phyloP scores from a whole-genome alignment of 2,113 vertebrate genomes.

The Scophthalmus maximus region DNA sequence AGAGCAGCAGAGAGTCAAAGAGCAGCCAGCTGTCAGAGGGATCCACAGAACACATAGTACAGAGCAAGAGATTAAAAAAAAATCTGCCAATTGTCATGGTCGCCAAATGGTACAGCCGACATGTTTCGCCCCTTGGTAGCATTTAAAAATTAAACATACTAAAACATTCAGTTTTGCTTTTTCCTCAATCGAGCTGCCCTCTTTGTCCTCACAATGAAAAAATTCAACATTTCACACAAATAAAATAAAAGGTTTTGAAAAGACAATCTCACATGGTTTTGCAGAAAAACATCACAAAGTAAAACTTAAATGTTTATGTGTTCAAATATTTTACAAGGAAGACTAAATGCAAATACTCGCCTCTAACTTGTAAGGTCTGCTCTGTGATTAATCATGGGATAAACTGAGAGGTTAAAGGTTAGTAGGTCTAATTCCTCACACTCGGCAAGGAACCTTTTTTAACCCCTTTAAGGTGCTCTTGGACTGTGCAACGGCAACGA shows the following conservation, averaged over 20 bases:
- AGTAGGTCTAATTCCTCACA: neutral
- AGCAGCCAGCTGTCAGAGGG: conserved; percentile 35
- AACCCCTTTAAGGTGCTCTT: neutral
- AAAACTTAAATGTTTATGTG: too few species aligned
- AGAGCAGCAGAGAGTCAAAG: conserved; percentile 78
- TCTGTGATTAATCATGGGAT: neutral
- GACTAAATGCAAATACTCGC: neutral
- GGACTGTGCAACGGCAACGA: neutral
- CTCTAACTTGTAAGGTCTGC: neutral
- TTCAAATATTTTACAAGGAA: too few species aligned
- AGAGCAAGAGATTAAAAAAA: conserved; percentile 46
- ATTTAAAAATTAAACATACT: conserved; percentile 30
- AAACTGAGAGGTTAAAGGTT: conserved; percentile 2
- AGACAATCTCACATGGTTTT: neutral
- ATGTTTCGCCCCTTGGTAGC: conserved; percentile 18
- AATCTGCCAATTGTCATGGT: conserved; percentile 51
- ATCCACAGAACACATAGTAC: conserved; percentile 42
- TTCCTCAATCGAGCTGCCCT: neutral
- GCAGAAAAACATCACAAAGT: too few species aligned
- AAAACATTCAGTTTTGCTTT: neutral
- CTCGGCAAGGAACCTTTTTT: neutral
- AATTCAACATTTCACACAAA: neutral
- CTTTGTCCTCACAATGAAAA: neutral
- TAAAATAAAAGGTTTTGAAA: neutral
- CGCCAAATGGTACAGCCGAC: conserved; percentile 34